Conservation (phyloP, 2,888 invertebrate species). For the Holacanthella duospinosa region DNA sequence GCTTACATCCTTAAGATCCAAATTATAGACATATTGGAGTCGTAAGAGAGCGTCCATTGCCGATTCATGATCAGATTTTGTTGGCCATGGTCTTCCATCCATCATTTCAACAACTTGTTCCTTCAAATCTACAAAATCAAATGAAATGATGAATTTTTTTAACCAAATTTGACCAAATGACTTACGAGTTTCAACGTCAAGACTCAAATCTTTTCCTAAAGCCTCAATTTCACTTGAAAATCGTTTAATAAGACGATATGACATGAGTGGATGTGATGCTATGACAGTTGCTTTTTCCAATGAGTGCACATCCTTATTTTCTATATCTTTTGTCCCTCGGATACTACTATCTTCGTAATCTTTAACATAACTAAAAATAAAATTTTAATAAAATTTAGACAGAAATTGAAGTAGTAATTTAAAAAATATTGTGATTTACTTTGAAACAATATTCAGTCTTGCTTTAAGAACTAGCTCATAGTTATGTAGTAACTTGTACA, state of each 20-base stretch:
- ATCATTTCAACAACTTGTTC: neutral
- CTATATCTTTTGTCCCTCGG: slow-evolving; percentile 16
- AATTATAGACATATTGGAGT: slow-evolving; percentile 34
- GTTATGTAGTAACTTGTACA: slow-evolving; percentile 27
- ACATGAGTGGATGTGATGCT: slow-evolving; percentile 15
- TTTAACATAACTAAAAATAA: slow-evolving; percentile 20
- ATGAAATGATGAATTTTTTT: neutral
- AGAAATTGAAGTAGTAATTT: neutral
- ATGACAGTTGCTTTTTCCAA: slow-evolving; percentile 10
- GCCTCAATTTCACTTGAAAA: slow-evolving; percentile 20
- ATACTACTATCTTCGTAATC: slow-evolving; percentile 34
- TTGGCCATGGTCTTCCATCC: slow-evolving; percentile 22
- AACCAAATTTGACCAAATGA: too few relatives aligned
- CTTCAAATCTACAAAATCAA: neutral
- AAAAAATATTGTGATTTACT: slow-evolving; percentile 14
- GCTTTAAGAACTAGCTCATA: slow-evolving; percentile 29
- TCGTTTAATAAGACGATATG: slow-evolving; percentile 18
- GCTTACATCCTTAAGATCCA: slow-evolving; percentile 21
- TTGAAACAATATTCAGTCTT: slow-evolving; percentile 26
- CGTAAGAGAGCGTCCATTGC: slow-evolving; percentile 34
- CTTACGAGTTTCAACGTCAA: slow-evolving; percentile 26
- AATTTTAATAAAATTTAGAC: neutral
- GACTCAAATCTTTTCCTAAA: slow-evolving; percentile 14
- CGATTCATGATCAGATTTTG: slow-evolving; percentile 29
- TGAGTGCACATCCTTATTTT: slow-evolving; percentile 1